These are phyloP conservation scores for Endotricha flammealis DNA, from an alignment of 2,888 invertebrate species.

Conservation along the genomic window DNA sequence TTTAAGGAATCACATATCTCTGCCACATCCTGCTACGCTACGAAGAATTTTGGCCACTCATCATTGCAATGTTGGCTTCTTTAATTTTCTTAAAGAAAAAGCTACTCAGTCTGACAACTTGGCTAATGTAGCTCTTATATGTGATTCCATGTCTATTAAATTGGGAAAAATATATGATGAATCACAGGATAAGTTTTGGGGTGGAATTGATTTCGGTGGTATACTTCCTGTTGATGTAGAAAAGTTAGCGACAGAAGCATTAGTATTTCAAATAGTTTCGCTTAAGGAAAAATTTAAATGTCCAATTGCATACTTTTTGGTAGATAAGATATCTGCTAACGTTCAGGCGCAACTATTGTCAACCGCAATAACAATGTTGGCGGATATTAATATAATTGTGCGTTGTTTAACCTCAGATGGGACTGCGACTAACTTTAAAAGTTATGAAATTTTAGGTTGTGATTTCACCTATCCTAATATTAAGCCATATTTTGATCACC, in stretches of 20 bases:
- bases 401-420: conserved; percentile 5
- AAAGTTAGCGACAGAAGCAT: conserved; percentile 14
- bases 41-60: too few species aligned
- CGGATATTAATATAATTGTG: conserved; percentile 8
- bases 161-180: conserved; percentile 11
- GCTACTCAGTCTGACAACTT: too few species aligned
- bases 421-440: conserved; percentile 1
- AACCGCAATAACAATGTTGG: conserved; percentile 14
- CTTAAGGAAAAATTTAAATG: conserved; percentile 17
- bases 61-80: too few species aligned
- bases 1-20: too few species aligned
- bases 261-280: conserved; percentile 7
- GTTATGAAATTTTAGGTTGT: conserved; percentile 18
- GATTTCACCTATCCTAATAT: conserved; percentile 11
- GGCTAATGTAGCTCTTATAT: conserved; percentile 16
- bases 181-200: conserved; percentile 14
- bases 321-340: conserved; percentile 14
- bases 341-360: conserved; percentile 11
- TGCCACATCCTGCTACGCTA: too few species aligned
- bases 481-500: conserved; percentile 15
- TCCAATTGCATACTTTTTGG: conserved; percentile 24
- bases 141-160: conserved; percentile 17
- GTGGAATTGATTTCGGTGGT: conserved; percentile 19
- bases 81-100: too few species aligned
- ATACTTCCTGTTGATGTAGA: conserved; percentile 5